A percentile compares a stretch with the other conserved stretches of the same genome.
Evolutionary conservation across 2,888 invertebrate species (phyloP).

Genomic region (Boloria euphrosyne): DNA sequence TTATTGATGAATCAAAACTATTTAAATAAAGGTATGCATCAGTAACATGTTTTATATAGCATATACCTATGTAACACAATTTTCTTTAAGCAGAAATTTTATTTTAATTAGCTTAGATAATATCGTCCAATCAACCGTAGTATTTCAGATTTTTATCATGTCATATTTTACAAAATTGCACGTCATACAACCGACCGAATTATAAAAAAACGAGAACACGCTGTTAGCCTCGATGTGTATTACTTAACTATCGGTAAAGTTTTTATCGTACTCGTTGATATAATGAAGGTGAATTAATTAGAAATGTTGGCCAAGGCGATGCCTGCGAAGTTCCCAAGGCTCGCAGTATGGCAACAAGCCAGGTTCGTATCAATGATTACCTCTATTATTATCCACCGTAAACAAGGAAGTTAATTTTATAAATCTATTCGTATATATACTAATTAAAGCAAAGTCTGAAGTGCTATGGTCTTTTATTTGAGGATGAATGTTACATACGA

Average conservation of each 20-base stretch:
- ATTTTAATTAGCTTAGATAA: no score
- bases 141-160: no score
- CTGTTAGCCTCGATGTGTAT: constrained; percentile 13
- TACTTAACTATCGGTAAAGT: constrained; percentile 22
- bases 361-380: not conserved
- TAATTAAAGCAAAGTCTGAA: no score
- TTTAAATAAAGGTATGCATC: no score
- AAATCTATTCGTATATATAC: not conserved
- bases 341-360: constrained; percentile 22
- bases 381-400: constrained; percentile 9
- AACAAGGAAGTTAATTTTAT: constrained; percentile 9
- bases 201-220: constrained; percentile 11
- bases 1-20: no score
- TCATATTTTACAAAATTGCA: not conserved
- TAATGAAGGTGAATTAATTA: constrained; percentile 26
- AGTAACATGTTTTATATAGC: no score
- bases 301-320: constrained; percentile 30
- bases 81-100: no score
- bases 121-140: no score
- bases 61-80: no score
- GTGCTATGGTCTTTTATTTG: no score
- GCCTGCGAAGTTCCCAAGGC: constrained; percentile 22
- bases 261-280: constrained; percentile 23
- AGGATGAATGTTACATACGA: no score
- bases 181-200: constrained; percentile 2